Base-by-base conservation (phyloP, 2,888 invertebrate species). In the Hermodice carunculata region DNA sequence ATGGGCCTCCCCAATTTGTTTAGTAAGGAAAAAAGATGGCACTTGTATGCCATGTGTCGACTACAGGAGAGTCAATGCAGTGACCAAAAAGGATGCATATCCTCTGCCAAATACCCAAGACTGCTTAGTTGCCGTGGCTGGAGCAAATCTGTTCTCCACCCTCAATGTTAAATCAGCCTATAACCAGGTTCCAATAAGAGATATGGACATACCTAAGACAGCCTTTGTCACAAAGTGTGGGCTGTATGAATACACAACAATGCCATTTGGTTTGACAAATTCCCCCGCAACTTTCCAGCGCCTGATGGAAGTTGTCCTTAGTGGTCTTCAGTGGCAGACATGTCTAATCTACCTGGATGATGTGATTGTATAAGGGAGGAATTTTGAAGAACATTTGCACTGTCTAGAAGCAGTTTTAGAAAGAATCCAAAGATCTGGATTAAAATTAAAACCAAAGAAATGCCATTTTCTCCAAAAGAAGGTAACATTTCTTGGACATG, bases 361-460 rank as follows among this genome's bases (percentile, higher is more conserved):
- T 48, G 40, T 74, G 2, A 64, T 74, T 3, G 61, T 74, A 1
- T 69, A 70, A 61, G 63, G 67, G 8, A 63, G 46, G 26, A 57
- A 61, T 1, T 69, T 72, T 42, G 61, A 64, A 31, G 48, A 46
- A 24, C 31, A 51, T 28, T 37, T 74, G 5, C 34, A 53, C 24
- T 60, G 69, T 32, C 56, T 78, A 1, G 68, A 65, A n/a, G n/a
- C n/a, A n/a, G n/a, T n/a, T n/a, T n/a, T n/a, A n/a, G n/a, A n/a
- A n/a, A n/a, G n/a, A n/a, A n/a, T n/a, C n/a, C n/a, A n/a, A n/a
- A n/a, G n/a, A n/a, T n/a, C n/a, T n/a, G n/a, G n/a, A n/a, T 54
- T 80, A 24, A 74, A 64, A 37, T 32, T 78, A 6, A 70, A 75
- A 48, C 67, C 71, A 1, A 65, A 49, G 26, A 78, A 78, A 58